Conservation (phyloP, 2,113 vertebrate species). For the human region GRCh38 chr12:66138001-66138500, state of each 20-base stretch:
- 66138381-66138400: not conserved
- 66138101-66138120: constrained; percentile 96
- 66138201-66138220: constrained; percentile 3
- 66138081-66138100: constrained; percentile 97
- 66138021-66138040: constrained; percentile 96
- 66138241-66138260: not conserved
- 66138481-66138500: not conserved
- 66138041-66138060: constrained; percentile 95
- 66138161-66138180: constrained; percentile 87
- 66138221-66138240: not conserved
- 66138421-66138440: not conserved
- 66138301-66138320: not conserved
- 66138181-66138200: constrained; percentile 12
- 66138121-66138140: constrained; percentile 87
- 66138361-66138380: not conserved
- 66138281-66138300: constrained; percentile 24
- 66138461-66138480: not conserved
- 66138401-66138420: constrained; percentile 33
- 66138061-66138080: constrained; percentile 94
- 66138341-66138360: not conserved
- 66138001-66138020: constrained; percentile 96
- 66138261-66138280: not conserved
- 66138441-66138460: constrained; percentile 15
- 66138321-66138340: not conserved
- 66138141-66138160: constrained; percentile 91